Conservation (phyloP, 2,888 invertebrate genomes). For the Minunthozetes semirufus region DNA sequence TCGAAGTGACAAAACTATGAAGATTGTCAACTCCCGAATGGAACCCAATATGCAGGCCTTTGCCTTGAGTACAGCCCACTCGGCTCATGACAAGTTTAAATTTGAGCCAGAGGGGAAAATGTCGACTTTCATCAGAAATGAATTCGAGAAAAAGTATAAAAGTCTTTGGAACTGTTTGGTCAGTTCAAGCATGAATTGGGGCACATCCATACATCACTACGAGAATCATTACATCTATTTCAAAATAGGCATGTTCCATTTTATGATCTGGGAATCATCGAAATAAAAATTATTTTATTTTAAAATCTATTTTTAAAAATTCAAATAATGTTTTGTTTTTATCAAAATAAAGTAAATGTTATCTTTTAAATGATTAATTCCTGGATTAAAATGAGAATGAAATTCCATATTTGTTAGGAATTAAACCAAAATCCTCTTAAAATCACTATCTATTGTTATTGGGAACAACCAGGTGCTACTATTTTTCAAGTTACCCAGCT, state of each 20-base stretch:
- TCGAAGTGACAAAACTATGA: not conserved
- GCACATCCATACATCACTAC: not conserved
- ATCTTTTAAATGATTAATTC: too few species aligned
- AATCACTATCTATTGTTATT: too few species aligned
- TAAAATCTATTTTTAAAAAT: too few species aligned
- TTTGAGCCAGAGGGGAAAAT: not conserved
- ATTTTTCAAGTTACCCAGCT: too few species aligned
- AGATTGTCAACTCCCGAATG: not conserved
- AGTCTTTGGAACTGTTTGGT: not conserved
- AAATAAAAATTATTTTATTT: not conserved
- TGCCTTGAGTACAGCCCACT: not conserved
- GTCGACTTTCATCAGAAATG: not conserved
- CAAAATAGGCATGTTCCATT: conserved; percentile 2
- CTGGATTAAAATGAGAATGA: too few species aligned
- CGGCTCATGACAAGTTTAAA: not conserved
- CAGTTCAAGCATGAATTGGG: not conserved
- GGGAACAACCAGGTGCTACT: too few species aligned
- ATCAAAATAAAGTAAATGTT: too few species aligned
- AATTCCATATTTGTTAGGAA: too few species aligned
- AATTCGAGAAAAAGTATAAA: not conserved
- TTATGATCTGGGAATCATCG: not conserved
- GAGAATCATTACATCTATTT: not conserved
- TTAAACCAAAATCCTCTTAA: too few species aligned
- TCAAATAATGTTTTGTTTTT: too few species aligned
- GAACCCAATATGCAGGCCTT: not conserved